These are phyloP conservation scores for Octonoba sinensis DNA, from an alignment of 2,888 invertebrate genomes.

Conservation along the genomic window DNA sequence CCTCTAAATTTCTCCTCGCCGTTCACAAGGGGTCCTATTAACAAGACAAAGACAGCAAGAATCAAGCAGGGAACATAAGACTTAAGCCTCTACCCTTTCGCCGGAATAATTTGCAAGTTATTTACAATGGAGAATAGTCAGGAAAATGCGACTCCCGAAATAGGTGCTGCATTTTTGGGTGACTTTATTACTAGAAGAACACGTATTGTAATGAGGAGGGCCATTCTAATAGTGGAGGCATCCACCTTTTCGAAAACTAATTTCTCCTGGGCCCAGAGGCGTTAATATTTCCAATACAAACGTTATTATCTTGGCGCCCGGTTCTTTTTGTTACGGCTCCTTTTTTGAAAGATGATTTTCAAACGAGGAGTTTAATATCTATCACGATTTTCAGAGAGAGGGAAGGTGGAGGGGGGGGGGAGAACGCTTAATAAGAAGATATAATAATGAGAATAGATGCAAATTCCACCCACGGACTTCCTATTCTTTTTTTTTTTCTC, in stretches of 20 bases:
- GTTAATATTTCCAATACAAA: constrained; percentile 61
- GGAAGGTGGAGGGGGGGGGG: background rate
- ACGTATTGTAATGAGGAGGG: constrained; percentile 52
- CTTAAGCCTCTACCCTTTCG: constrained; percentile 20
- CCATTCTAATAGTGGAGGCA: constrained; percentile 53
- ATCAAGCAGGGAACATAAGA: constrained; percentile 12
- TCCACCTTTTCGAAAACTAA: constrained; percentile 57
- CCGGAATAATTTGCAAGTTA: constrained; percentile 63
- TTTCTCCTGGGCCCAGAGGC: constrained; percentile 58
- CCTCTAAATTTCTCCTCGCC: no score
- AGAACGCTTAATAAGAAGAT: constrained; percentile 52
- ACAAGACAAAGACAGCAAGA: constrained; percentile 19
- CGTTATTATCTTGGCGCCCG: constrained; percentile 36
- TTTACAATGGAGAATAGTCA: constrained; percentile 10
- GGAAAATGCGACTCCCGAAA: background rate
- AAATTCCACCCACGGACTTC: background rate
- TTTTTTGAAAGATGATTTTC: no score
- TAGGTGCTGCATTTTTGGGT: constrained; percentile 44
- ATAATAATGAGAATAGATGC: constrained; percentile 52
- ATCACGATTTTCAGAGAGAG: constrained; percentile 16
- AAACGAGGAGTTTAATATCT: constrained; percentile 38
- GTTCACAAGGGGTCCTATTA: constrained; percentile 61
- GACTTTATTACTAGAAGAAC: constrained; percentile 45
- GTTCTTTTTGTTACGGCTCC: constrained; percentile 5
- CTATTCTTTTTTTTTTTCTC: constrained; percentile 6